Evolutionary conservation across 2,113 vertebrate species (phyloP).

Genomic region (Jaculus jaculus): DNA sequence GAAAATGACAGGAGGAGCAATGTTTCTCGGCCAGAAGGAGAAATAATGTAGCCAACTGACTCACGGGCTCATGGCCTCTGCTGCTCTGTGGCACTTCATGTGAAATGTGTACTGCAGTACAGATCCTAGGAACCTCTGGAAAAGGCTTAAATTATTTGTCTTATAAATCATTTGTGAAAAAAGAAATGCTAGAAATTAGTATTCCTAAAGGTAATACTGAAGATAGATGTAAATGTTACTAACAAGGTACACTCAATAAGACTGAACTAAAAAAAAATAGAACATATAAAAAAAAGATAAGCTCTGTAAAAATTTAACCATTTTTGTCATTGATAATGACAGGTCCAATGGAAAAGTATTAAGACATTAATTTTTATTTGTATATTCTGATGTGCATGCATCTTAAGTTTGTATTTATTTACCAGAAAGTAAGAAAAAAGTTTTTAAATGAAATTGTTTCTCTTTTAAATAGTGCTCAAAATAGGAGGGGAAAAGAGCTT

Average conservation of each 20-base stretch:
- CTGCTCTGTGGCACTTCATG: not conserved
- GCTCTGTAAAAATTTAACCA: not conserved
- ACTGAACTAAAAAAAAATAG: not conserved
- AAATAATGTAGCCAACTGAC: not conserved
- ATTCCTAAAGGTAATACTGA: too few species aligned
- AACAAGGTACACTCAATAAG: too few species aligned
- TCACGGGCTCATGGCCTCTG: not conserved
- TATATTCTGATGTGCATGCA: not conserved
- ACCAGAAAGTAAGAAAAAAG: not conserved
- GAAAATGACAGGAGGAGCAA: conserved; percentile 9
- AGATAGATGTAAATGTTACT: too few species aligned
- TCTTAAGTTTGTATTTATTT: conserved; percentile 30
- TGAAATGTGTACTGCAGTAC: not conserved
- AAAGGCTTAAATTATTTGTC: not conserved
- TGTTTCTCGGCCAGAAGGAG: not conserved
- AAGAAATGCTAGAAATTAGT: not conserved
- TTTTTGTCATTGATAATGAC: conserved; percentile 22
- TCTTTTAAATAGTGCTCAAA: conserved; percentile 12
- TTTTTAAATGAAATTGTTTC: conserved; percentile 25
- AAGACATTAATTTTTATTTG: not conserved
- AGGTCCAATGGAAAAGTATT: not conserved
- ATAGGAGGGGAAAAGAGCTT: not conserved
- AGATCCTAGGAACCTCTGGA: not conserved
- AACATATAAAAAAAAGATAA: not conserved
- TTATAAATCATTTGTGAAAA: not conserved